phyloP scores from a whole-genome alignment of 2,113 vertebrate genomes.

The Ariopsis seemanni region DNA sequence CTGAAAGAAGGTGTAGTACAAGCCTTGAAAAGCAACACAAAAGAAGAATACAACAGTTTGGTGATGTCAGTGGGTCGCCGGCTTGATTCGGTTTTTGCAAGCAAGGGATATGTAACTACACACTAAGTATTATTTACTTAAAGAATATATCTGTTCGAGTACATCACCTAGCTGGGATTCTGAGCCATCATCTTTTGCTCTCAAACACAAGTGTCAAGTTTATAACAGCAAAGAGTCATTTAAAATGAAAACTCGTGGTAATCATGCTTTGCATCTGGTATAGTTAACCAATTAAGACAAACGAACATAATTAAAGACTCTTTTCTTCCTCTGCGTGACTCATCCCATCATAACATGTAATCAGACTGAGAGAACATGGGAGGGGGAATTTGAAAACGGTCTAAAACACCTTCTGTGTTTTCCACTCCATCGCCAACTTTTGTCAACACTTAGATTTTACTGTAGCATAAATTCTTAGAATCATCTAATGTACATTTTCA shows the following conservation, averaged over 20 bases:
- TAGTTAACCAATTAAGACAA: not conserved
- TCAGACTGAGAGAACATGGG: not conserved
- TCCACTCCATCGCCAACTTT: not conserved
- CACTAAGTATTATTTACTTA: not conserved
- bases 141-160: not conserved
- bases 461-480: not conserved
- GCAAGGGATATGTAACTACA: not conserved
- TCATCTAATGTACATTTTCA: not conserved
- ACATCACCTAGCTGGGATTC: too few relatives aligned
- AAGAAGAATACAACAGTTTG: too few relatives aligned
- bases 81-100: too few relatives aligned
- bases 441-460: not conserved
- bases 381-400: slow-evolving; percentile 29
- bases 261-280: not conserved
- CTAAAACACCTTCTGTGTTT: slow-evolving; percentile 14
- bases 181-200: not conserved
- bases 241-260: not conserved
- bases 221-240: not conserved
- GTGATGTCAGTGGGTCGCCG: too few relatives aligned
- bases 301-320: not conserved
- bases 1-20: not conserved
- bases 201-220: not conserved
- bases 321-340: not conserved
- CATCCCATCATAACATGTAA: not conserved
- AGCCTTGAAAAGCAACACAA: not conserved